Base-by-base conservation (phyloP, 2,888 invertebrate genomes). In the Andrena fulva region DNA sequence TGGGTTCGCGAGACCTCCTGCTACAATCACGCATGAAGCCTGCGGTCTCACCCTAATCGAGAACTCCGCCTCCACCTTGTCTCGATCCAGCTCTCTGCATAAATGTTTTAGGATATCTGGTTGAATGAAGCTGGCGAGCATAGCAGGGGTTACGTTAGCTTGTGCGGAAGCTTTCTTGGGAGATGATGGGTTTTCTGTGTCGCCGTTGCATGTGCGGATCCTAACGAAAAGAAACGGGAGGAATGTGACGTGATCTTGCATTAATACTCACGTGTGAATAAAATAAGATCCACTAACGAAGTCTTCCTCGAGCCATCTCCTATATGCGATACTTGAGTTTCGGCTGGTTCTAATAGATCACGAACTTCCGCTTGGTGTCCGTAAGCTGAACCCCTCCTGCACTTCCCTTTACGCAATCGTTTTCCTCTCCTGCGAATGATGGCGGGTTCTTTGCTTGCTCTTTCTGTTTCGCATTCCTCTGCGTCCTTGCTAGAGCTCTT, bases 41-140 rank as follows among this genome's bases (percentile, higher is more conserved):
- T 27, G 24, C 10, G 12, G 6, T 8, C 74, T 88, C 91, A 96
- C 96, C 95, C 96, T 96, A 2, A 94, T 91, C 91, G 96, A 96
- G 91, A 97, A 96, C 91, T 97, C 97, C 31, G 95, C 95, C 85
- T 97, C 96, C 42, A 97, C 95, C 10, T 95, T 95, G 80, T 96
- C 96, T 77, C 95, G 95, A 87, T 96, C 96, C 20, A 97, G 95
- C 91, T 97, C 96, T 78, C 97, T 93, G 69, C 96, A 95, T 66
- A 97, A 91, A 85, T 96, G 96, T 91, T 96, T 96, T 50, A 97
- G 92, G 80, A 96, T 95, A 0, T 96, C 96, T 2, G 95, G 94
- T 67, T 96, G 95, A 1, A 97, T 94, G 91, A 94, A 95, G 91
- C 94, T 91, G 85, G 91, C 54, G 59, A 89, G 85, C 64, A 79